Conservation (phyloP, 2,888 invertebrate genomes). For the Parelbella ahira region DNA sequence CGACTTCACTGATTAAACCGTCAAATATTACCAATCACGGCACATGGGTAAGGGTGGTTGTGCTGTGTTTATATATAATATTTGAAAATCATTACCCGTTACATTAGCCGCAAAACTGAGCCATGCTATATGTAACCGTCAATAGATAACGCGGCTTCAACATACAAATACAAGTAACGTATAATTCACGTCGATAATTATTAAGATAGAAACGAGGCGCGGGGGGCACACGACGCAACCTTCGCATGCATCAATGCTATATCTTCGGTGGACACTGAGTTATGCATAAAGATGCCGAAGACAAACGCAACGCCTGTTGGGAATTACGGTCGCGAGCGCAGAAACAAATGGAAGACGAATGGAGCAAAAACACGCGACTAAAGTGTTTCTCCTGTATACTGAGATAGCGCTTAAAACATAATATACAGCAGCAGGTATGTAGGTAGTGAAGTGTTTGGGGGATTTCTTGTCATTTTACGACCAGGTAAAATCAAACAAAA, state of each 20-base stretch:
- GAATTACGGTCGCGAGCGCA: slow-evolving; percentile 39
- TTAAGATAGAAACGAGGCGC: slow-evolving; percentile 19
- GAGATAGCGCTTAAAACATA: slow-evolving; percentile 5
- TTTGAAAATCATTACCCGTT: no score
- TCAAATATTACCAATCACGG: no score
- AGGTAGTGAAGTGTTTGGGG: no score
- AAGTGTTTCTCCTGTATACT: slow-evolving; percentile 2
- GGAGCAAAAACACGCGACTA: slow-evolving; percentile 50
- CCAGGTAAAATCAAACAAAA: no score
- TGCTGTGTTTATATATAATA: no score
- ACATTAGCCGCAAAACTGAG: not conserved
- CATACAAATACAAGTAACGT: slow-evolving; percentile 7
- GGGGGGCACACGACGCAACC: slow-evolving; percentile 5
- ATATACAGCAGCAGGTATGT: not conserved
- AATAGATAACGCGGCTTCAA: slow-evolving; percentile 17
- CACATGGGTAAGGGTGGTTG: no score
- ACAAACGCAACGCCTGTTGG: slow-evolving; percentile 33
- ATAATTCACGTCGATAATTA: slow-evolving; percentile 22
- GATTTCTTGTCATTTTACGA: no score
- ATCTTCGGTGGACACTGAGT: slow-evolving; percentile 22
- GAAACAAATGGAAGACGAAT: slow-evolving; percentile 40
- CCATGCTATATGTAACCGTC: slow-evolving; percentile 12
- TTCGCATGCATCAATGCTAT: slow-evolving; percentile 20
- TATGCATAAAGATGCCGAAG: slow-evolving; percentile 32
- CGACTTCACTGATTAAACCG: no score